Base-by-base conservation (phyloP, 2,797 vertebrate genomes). In the Miichthys miiuy region DNA sequence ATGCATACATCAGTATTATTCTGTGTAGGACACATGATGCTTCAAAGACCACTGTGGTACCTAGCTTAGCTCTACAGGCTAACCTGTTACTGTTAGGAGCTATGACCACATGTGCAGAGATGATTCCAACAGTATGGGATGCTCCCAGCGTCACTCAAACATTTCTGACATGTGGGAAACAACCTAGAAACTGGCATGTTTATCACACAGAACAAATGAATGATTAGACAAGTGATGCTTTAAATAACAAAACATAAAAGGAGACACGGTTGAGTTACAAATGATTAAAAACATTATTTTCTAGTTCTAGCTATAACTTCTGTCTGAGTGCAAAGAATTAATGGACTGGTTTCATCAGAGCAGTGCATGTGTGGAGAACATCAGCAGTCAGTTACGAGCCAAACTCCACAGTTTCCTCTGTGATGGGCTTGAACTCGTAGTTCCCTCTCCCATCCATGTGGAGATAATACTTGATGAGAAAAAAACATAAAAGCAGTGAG, bases 381-480 rank as follows among this genome's bases (percentile, higher is more conserved):
- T 41, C 55, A 54, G 55, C 12, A 47, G 20, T 75, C 62, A 50
- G 86, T 89, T 97, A 99, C 18, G 98, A 99, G 83, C 98, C 98
- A 89, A 98, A 99, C 93, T 99, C 97, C 72, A 98, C 93, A 0
- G 98, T 99, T 67, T 99, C 97, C 80, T 97, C 95, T 16, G 98
- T 99, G 93, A 99, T 99, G 90, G 96, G 96, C 90, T 98, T 98
- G 93, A 99, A 99, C 64, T 98, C 97, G 4, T 99, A 99, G 93
- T 95, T 97, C 68, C 98, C 98, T 94, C 98, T 95, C 47, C 98
- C 98, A 23, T 99, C 98, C 98, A 99, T 99, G 90, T 97, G 98
- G 72, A 99, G 96, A 63, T 99, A 99, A 90, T 93, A 97, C 98
- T 99, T 73, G 0, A 85, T 25, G 88, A 87, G 3, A 30, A 47